These are phyloP conservation scores for Spialia ferax DNA, from an alignment of 2,888 invertebrate species.

Conservation along the genomic window DNA sequence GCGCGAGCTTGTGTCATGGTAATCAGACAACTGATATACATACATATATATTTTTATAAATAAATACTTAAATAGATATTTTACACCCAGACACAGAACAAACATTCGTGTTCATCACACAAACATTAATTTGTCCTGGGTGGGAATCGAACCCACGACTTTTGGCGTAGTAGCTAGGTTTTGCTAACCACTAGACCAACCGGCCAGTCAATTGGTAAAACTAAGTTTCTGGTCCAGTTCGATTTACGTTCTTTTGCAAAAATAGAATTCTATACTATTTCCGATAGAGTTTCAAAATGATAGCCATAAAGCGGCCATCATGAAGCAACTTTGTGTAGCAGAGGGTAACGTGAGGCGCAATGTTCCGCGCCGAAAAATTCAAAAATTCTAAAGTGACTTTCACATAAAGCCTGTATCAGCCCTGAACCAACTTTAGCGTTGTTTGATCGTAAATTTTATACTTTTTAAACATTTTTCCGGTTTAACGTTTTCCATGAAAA, in stretches of 20 bases:
- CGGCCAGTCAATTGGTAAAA: too few species aligned
- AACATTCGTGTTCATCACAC: too few species aligned
- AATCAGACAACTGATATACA: too few species aligned
- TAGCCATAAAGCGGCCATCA: neutral
- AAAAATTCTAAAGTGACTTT: conserved; percentile 30
- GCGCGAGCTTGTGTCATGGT: too few species aligned
- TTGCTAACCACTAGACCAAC: too few species aligned
- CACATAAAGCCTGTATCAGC: conserved; percentile 28
- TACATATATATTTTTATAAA: too few species aligned
- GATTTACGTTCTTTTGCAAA: neutral
- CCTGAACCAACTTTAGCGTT: conserved; percentile 23
- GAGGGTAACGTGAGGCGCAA: neutral
- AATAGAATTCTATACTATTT: neutral
- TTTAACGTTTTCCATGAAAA: conserved; percentile 8
- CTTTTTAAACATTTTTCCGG: conserved; percentile 29
- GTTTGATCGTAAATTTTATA: conserved; percentile 32
- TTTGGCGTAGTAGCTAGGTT: too few species aligned
- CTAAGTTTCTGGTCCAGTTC: too few species aligned
- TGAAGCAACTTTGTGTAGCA: conserved; percentile 6
- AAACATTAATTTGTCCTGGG: too few species aligned
- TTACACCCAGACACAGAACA: too few species aligned
- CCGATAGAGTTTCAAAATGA: neutral
- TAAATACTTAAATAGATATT: too few species aligned
- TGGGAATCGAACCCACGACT: too few species aligned
- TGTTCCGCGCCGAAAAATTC: conserved; percentile 21